Conservation (phyloP, 2,113 vertebrate genomes). For the Oreochromis aureus region DNA sequence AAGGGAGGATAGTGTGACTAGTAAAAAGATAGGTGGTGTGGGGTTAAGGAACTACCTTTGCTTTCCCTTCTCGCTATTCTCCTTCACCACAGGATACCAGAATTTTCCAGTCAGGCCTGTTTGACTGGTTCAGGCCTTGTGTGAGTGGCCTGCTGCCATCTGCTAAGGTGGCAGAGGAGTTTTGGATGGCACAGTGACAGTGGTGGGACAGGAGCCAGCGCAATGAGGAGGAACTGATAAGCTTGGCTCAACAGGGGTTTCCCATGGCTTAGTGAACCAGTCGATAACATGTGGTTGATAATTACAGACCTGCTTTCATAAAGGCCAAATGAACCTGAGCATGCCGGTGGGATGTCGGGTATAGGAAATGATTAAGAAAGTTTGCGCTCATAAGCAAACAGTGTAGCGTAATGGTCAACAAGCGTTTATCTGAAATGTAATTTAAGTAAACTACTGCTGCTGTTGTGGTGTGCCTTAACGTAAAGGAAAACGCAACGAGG, state of each 20-base stretch:
- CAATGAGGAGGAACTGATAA: slow-evolving; percentile 39
- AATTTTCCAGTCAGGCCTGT: slow-evolving; percentile 25
- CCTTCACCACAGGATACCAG: background rate
- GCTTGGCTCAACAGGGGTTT: slow-evolving; percentile 8
- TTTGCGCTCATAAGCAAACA: background rate
- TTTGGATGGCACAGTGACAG: slow-evolving; percentile 15
- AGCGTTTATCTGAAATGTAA: background rate
- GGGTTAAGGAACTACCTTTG: slow-evolving; percentile 3
- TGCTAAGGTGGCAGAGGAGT: background rate
- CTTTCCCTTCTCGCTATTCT: background rate
- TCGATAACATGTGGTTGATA: background rate
- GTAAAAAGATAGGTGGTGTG: background rate
- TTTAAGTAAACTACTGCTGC: background rate
- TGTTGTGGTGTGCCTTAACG: background rate
- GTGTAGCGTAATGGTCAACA: background rate
- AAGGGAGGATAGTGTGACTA: slow-evolving; percentile 15
- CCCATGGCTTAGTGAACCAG: background rate
- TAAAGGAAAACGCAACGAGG: background rate
- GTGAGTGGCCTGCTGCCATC: slow-evolving; percentile 12
- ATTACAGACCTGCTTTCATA: background rate
- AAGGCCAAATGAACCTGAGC: background rate
- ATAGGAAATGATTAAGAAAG: background rate
- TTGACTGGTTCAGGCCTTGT: background rate
- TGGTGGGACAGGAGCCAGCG: background rate
- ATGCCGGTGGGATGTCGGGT: background rate